Percentiles rank a stretch among this genome's conserved stretches.
phyloP scores from a whole-genome alignment of 2,113 vertebrate genomes.

The Nycticryphes semicollaris region DNA sequence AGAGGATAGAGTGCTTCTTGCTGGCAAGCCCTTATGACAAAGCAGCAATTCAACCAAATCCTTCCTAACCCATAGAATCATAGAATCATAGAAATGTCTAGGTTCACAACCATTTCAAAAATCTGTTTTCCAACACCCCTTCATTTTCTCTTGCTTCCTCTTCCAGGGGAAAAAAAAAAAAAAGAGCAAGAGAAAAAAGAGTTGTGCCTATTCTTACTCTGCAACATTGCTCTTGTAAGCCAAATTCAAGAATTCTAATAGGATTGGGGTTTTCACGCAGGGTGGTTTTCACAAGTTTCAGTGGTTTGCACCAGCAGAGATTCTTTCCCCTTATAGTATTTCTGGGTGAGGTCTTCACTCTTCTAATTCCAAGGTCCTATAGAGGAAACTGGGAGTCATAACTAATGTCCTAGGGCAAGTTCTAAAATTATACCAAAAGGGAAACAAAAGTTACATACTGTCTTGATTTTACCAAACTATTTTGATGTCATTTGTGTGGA shows the following conservation, averaged over 20 bases:
- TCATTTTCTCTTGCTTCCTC: background rate
- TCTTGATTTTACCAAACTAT: background rate
- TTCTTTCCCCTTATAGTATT: background rate
- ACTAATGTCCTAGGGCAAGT: background rate
- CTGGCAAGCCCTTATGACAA: background rate
- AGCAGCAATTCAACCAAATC: background rate
- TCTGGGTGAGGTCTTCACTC: background rate
- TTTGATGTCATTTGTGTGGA: background rate
- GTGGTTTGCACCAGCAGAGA: background rate
- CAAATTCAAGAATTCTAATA: background rate
- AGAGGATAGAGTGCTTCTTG: background rate
- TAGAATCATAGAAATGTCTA: too few species aligned
- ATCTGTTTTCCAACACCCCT: background rate
- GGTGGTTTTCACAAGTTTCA: background rate
- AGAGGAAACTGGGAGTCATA: background rate
- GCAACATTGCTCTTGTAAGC: background rate
- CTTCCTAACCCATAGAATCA: background rate
- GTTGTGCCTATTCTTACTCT: background rate
- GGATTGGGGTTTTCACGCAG: accelerated
- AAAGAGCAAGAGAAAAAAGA: background rate
- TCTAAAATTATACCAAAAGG: background rate
- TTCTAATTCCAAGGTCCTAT: background rate
- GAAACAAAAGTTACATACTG: background rate
- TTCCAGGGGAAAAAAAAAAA: background rate
- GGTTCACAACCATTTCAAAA: background rate